Percentiles rank a stretch among this genome's conserved stretches.
These are phyloP conservation scores for Lasioglossum pauxillum DNA, from an alignment of 2,888 invertebrate genomes.

Conservation along the genomic window DNA sequence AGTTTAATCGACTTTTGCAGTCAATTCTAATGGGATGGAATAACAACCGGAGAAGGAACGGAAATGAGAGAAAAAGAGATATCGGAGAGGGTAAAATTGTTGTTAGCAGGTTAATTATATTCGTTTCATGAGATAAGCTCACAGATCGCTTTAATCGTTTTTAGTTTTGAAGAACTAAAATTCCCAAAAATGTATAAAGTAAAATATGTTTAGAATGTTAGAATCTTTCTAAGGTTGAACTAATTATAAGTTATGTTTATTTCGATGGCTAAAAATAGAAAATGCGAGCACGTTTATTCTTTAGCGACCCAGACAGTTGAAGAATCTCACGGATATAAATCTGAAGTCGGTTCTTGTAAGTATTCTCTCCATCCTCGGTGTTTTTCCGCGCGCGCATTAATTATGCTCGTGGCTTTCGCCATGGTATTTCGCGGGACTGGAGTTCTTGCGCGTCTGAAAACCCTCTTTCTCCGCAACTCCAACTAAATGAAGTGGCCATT, in stretches of 20 bases:
- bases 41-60: not conserved
- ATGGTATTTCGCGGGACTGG: constrained; percentile 31
- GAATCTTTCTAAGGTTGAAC: not conserved
- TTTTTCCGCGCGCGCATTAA: constrained; percentile 49
- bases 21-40: constrained; percentile 36
- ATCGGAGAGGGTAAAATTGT: not conserved
- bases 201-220: not conserved
- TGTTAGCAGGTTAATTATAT: not conserved
- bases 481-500: constrained; percentile 43
- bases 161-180: not conserved
- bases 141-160: not conserved
- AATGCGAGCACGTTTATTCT: not conserved
- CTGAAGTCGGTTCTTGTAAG: constrained; percentile 37
- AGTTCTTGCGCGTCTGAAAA: constrained; percentile 25
- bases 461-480: constrained; percentile 10
- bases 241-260: not conserved
- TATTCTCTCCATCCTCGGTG: constrained; percentile 31
- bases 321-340: constrained; percentile 32
- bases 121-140: not conserved
- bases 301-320: not conserved
- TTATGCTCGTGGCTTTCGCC: constrained; percentile 48
- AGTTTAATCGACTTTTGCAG: constrained; percentile 45
- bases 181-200: not conserved
- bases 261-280: not conserved
- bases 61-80: not conserved